Base-by-base conservation (phyloP, 2,113 vertebrate genomes). In the Delphinapterus leucas region DNA sequence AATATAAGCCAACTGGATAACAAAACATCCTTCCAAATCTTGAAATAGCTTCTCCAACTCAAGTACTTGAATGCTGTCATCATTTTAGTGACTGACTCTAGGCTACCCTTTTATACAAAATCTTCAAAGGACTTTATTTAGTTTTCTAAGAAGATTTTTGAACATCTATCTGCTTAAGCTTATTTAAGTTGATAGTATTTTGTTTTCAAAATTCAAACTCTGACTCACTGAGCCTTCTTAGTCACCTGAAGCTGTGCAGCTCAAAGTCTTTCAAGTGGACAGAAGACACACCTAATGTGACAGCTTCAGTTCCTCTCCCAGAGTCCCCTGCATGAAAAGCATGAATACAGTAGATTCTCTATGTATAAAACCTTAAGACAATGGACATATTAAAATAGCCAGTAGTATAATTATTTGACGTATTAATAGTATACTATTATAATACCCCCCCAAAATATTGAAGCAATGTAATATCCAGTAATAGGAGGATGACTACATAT, bases 161-260 rank as follows among this genome's bases (percentile, higher is more conserved):
- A 97, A 84, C 18, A 49, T 58, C 31, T 88, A 44, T 63, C 31
- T 82, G 38, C 47, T 90, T 79, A 63, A 95, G n/a, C 33, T 95
- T 60, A 83, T 77, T 85, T 44, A 87, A 71, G 21, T 21, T 86
- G 67, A 20, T 83, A 94, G 41, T 55, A 76, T 71, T 97, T 93
- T 84, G 38, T 61, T 94, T 96, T 67, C 38, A 49, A 84, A 96
- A 82, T 63, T 77, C 74, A 86, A 60, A 90, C 8, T 95, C 44
- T 38, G 65, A 88, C 44, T 94, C 47, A 20, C 73, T 90, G 63
- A 87, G 44, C 71, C 68, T 89, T 88, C 26, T 80, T 12, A 58
- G 79, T 88, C 82, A 89, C 33, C 70, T 93, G 81, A 84, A 61
- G n/a, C 28, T 33, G 36, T 68, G 47, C 5, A 92, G 41, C 55